A percentile compares a stretch with the other conserved stretches of the same genome.
phyloP scores from a whole-genome alignment of 2,888 invertebrate species.

The Chymomyza amoena region DNA sequence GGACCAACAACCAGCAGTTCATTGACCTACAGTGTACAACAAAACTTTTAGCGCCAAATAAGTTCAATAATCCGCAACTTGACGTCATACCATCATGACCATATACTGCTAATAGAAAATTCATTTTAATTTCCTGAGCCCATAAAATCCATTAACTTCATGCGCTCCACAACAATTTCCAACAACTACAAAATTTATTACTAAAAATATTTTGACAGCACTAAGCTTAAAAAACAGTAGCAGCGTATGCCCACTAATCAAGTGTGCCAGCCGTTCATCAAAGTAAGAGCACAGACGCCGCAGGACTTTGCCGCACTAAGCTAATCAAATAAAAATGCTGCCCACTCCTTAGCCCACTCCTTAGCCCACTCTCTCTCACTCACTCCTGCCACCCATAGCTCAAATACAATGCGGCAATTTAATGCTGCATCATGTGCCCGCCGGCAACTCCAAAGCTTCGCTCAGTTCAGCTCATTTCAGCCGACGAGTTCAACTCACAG shows the following conservation, averaged over 20 bases:
- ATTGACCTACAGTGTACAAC: constrained; percentile 40
- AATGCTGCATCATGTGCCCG: constrained; percentile 77
- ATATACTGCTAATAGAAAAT: background rate
- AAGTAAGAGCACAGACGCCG: constrained; percentile 49
- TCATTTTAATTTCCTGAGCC: background rate
- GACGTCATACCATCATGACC: background rate
- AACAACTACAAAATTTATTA: constrained; percentile 60
- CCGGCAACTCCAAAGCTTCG: constrained; percentile 40
- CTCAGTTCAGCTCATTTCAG: constrained; percentile 33
- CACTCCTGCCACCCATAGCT: constrained; percentile 26
- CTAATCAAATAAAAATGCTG: constrained; percentile 69
- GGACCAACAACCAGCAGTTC: constrained; percentile 26
- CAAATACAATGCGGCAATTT: constrained; percentile 75
- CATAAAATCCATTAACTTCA: background rate
- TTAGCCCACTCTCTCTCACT: no score
- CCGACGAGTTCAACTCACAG: background rate
- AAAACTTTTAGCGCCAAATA: background rate
- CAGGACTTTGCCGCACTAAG: constrained; percentile 66
- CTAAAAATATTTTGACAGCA: constrained; percentile 76
- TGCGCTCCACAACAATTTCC: constrained; percentile 18
- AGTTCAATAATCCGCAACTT: background rate
- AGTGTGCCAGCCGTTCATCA: constrained; percentile 69
- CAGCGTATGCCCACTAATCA: constrained; percentile 56
- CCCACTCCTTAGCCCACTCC: constrained; percentile 23
- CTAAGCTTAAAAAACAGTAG: constrained; percentile 65